Evolutionary conservation across 2,797 vertebrate genomes (phyloP).

Genomic region (Coregonus suidteri): DNA sequence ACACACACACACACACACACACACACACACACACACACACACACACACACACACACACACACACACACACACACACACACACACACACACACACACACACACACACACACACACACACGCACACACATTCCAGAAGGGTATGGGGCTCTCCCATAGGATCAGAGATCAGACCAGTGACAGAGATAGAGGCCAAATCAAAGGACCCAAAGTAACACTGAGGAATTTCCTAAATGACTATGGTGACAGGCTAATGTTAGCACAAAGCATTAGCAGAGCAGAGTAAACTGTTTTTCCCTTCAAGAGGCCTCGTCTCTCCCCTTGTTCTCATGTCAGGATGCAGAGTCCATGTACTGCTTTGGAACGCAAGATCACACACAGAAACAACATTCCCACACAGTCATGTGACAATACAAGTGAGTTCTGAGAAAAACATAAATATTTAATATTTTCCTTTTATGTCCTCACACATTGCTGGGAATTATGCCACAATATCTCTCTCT

Average conservation of each 20-base stretch:
- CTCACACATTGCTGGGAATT: constrained; percentile 53
- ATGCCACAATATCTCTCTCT: constrained; percentile 46
- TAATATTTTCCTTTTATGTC: constrained; percentile 60
- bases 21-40: too few species aligned
- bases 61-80: not conserved
- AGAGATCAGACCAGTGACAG: not conserved
- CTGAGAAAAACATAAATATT: constrained; percentile 62
- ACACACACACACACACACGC: too few species aligned
- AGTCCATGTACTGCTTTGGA: too few species aligned
- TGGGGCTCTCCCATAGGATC: not conserved
- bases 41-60: not conserved
- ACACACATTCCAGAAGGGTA: constrained; percentile 15
- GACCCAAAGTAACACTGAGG: constrained; percentile 18
- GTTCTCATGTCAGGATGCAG: not conserved
- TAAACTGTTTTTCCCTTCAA: not conserved
- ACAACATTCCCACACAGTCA: too few species aligned
- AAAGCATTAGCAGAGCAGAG: not conserved
- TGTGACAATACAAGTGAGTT: constrained; percentile 37
- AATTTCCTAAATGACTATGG: not conserved
- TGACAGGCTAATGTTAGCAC: constrained; percentile 19
- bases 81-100: too few species aligned
- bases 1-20: not conserved
- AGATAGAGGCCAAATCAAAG: not conserved
- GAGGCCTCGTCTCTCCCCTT: not conserved
- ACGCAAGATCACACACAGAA: too few species aligned